Evolutionary conservation across 2,797 vertebrate genomes (phyloP), one percentile per base, ranked within the genome.

Genomic region (Sitta carolinensis): DNA sequence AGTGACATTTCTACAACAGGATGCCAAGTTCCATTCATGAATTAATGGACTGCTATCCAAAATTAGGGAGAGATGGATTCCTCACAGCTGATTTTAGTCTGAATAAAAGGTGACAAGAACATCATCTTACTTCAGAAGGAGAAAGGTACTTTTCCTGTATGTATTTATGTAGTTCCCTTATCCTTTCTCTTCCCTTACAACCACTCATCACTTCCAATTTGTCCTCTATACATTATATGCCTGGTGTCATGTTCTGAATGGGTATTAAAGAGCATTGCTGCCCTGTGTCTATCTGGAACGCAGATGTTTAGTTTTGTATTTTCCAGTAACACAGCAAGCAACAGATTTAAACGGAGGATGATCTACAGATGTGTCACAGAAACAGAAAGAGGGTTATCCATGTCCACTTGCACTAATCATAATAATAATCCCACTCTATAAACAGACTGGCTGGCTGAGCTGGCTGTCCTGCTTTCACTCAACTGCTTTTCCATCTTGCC

Each of bases 321-420:
- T 90, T 72, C 80, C 73, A 92, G 67, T 84, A 92, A 83, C 40
- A 70, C 30, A 87, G 87, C 91, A 94, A 93, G 68, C 89, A 87
- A 66, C 66, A 90, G 90, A 91, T 96, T 96, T 93, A 87, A 87
- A 95, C 55, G 58, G 58, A 51, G 86, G 80, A 95, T 94, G 63
- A 94, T 87, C 87, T 92, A 91, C 92, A 90, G 82, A 93, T 94
- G 91, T 90, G 94, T 84, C 86, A 85, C 84, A 91, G 92, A 70
- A 90, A 72, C 82, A 81, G 68, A 91, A 90, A 72, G 93, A 95
- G 82, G 91, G 93, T 94, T 95, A 96, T 90, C 94, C 45, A 59
- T 81, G 93, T 94, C 83, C 80, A 90, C 73, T 95, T 93, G 69
- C 72, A 0, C 73, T 96, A 96, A 96, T 95, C 85, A 62, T 85